Evolutionary conservation across 1,140 invertebrate species (phyloP).

Genomic region (Drosophila pachea): DNA sequence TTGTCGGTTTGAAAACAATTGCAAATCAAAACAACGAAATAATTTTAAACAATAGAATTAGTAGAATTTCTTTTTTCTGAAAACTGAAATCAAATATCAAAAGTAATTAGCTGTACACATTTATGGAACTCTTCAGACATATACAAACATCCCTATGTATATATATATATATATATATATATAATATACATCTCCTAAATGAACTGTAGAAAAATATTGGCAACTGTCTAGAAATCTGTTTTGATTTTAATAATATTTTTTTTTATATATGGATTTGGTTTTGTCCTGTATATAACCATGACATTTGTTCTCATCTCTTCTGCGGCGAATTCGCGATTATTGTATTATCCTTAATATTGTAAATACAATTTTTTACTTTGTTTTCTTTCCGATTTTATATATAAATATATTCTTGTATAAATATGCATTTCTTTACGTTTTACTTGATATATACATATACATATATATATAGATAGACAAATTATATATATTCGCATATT

Average conservation of each 20-base stretch:
- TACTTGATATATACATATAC: constrained; percentile 30
- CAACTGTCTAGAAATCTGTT: constrained; percentile 1
- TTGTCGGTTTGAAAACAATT: constrained; percentile 28
- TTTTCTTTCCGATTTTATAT: constrained; percentile 43
- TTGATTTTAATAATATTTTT: constrained; percentile 6
- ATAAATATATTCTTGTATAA: constrained; percentile 69
- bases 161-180: neutral
- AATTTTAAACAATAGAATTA: too few relatives aligned
- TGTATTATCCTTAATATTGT: constrained; percentile 44
- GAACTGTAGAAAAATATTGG: constrained; percentile 21
- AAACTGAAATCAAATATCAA: too few relatives aligned
- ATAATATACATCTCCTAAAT: neutral
- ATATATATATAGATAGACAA: constrained; percentile 46
- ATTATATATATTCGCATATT: constrained; percentile 19
- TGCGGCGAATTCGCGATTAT: constrained; percentile 36
- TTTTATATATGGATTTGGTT: constrained; percentile 8
- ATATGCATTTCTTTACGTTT: constrained; percentile 44
- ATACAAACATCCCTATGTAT: too few relatives aligned
- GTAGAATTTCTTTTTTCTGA: too few relatives aligned
- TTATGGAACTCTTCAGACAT: neutral
- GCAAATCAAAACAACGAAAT: constrained; percentile 9
- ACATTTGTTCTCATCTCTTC: constrained; percentile 24
- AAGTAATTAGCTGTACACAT: neutral
- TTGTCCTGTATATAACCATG: constrained; percentile 14
- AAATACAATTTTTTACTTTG: constrained; percentile 64